A percentile compares a stretch with the other conserved stretches of the same genome.
Evolutionary conservation across 2,797 vertebrate species (phyloP).

Genomic region (Schizothorax lantsangensis): DNA sequence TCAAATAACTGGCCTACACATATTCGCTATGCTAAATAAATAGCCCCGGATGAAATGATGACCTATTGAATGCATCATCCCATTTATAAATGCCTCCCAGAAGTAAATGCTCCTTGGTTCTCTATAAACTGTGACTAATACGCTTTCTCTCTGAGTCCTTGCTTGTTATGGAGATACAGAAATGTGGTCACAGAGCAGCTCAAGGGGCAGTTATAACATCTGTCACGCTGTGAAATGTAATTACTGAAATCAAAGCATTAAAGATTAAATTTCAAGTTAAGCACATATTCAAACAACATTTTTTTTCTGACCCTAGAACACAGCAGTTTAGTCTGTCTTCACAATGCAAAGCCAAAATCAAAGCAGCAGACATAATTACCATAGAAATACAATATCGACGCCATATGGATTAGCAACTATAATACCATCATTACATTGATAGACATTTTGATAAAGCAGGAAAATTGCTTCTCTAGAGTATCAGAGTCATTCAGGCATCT

Average conservation of each 20-base stretch:
- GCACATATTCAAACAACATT: not conserved
- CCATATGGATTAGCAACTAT: constrained; percentile 29
- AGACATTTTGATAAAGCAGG: constrained; percentile 18
- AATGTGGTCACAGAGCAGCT: constrained; percentile 13
- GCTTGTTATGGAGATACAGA: constrained; percentile 19
- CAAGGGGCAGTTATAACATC: constrained; percentile 23
- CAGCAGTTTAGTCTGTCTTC: not conserved
- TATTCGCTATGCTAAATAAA: constrained; percentile 3
- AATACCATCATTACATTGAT: constrained; percentile 35
- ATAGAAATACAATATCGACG: constrained; percentile 20
- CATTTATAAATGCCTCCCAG: constrained; percentile 4
- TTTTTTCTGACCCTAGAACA: not conserved
- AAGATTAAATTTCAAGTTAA: constrained; percentile 20
- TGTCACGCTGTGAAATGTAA: constrained; percentile 33
- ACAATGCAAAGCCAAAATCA: constrained; percentile 22
- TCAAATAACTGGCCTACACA: not conserved
- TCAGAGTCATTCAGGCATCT: not conserved
- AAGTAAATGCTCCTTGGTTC: not conserved
- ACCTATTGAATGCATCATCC: constrained; percentile 4
- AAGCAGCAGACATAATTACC: constrained; percentile 27
- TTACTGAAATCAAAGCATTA: constrained; percentile 31
- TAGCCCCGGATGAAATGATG: not conserved
- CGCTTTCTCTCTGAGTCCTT: not conserved
- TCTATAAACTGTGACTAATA: constrained; percentile 37
- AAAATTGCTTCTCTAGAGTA: constrained; percentile 8